A percentile compares a stretch with the other conserved stretches of the same genome.
phyloP scores from a whole-genome alignment of 2,797 vertebrate species.

The Crenichthys baileyi region DNA sequence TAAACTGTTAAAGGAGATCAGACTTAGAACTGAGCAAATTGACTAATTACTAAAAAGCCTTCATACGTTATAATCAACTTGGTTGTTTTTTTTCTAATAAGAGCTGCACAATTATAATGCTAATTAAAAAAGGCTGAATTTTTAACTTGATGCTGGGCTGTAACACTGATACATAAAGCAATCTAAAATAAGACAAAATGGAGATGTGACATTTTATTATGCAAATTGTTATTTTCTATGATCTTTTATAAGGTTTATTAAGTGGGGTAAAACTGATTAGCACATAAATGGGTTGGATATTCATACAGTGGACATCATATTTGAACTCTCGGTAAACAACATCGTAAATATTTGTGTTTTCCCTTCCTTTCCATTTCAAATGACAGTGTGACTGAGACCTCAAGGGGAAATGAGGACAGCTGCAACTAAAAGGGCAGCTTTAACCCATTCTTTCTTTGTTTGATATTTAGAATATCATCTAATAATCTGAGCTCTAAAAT shows the following conservation, averaged over 20 bases:
- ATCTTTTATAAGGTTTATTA: conserved; percentile 50
- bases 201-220: conserved; percentile 35
- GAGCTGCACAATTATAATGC: conserved; percentile 54
- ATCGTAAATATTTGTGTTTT: conserved; percentile 33
- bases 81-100: conserved; percentile 20
- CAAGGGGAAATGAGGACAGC: conserved; percentile 13
- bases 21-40: conserved; percentile 66
- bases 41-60: conserved; percentile 60
- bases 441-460: conserved; percentile 23
- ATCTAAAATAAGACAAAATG: conserved; percentile 33
- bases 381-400: conserved; percentile 36
- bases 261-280: conserved; percentile 9
- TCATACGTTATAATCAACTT: conserved; percentile 21
- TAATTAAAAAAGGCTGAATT: conserved; percentile 57
- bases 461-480: conserved; percentile 62
- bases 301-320: conserved; percentile 34
- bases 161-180: conserved; percentile 39
- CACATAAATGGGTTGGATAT: conserved; percentile 38
- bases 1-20: conserved; percentile 64
- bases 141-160: conserved; percentile 37
- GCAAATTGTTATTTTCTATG: conserved; percentile 52
- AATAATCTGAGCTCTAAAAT: conserved; percentile 45
- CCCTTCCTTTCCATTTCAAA: not conserved
- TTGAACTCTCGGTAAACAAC: conserved; percentile 34
- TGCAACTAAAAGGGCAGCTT: conserved; percentile 52